Conservation (phyloP, 1,140 invertebrate genomes). For the Diorhabda carinulata region DNA sequence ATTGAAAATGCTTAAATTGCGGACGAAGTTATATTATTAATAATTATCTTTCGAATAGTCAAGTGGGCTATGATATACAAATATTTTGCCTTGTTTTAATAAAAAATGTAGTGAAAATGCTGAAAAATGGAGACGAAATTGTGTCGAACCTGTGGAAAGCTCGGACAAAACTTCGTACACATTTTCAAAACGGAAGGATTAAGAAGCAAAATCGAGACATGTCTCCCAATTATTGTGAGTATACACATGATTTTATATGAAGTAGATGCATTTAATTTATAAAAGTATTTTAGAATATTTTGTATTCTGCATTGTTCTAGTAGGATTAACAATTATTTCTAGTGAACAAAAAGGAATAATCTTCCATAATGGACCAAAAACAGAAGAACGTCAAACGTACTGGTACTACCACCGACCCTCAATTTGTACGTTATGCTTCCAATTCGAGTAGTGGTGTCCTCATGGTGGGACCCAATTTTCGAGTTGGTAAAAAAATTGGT, state of each 20-base stretch:
- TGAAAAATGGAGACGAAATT: constrained; percentile 40
- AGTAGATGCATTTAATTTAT: constrained; percentile 7
- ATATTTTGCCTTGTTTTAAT: constrained; percentile 9
- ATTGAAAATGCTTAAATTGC: constrained; percentile 9
- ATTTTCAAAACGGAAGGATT: constrained; percentile 46
- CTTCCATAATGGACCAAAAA: constrained; percentile 10
- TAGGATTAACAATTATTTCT: constrained; percentile 15
- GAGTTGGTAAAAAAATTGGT: constrained; percentile 99
- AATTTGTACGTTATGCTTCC: constrained; percentile 68
- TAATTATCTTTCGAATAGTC: not conserved
- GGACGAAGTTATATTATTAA: constrained; percentile 7
- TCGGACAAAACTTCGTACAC: constrained; percentile 31
- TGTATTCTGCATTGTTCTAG: constrained; percentile 19
- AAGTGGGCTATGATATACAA: not conserved
- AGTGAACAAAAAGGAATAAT: constrained; percentile 5
- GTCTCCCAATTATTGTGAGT: constrained; percentile 45
- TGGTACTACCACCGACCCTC: constrained; percentile 54
- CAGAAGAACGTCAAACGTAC: constrained; percentile 9
- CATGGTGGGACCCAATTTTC: constrained; percentile 99
- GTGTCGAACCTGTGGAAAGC: constrained; percentile 42
- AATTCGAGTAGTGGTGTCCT: constrained; percentile 78
- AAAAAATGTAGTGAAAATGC: constrained; percentile 16
- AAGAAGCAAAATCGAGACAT: constrained; percentile 45
- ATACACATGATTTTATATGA: constrained; percentile 12
- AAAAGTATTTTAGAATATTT: constrained; percentile 3